Percentiles rank a stretch among this genome's conserved stretches.
phyloP scores from a whole-genome alignment of 2,113 vertebrate genomes.

The Caracal caracal region DNA sequence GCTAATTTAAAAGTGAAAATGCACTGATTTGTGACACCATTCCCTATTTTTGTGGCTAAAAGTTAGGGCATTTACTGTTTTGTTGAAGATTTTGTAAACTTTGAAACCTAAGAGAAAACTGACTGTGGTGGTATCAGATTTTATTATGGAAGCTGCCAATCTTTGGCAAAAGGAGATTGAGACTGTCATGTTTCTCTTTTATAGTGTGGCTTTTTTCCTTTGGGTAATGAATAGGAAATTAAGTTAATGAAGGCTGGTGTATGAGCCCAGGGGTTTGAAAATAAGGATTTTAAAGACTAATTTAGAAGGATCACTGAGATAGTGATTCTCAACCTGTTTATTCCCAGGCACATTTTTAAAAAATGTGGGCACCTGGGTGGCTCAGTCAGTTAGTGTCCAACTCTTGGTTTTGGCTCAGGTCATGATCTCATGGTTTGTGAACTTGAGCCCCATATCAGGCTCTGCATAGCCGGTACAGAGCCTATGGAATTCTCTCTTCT shows the following conservation, averaged over 20 bases:
- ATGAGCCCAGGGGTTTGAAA: background rate
- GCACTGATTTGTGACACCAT: background rate
- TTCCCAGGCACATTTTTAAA: background rate
- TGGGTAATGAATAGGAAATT: background rate
- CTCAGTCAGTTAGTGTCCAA: no score
- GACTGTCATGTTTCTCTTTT: background rate
- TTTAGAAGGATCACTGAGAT: background rate
- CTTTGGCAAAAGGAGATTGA: background rate
- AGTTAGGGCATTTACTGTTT: background rate
- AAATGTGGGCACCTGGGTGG: background rate
- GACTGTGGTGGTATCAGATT: background rate
- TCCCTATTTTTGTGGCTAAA: background rate
- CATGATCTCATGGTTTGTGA: no score
- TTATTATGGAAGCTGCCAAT: background rate
- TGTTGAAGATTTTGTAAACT: background rate
- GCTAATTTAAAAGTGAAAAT: conserved; percentile 20
- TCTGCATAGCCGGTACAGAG: no score
- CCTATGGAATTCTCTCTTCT: no score
- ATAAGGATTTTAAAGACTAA: background rate
- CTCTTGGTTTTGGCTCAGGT: no score
- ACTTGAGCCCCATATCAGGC: no score
- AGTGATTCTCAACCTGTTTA: background rate
- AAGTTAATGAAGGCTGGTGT: background rate
- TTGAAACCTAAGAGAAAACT: background rate
- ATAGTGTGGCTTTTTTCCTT: background rate